These are phyloP conservation scores for Dryobotodes eremita DNA, from an alignment of 2,888 invertebrate species.

Conservation along the genomic window DNA sequence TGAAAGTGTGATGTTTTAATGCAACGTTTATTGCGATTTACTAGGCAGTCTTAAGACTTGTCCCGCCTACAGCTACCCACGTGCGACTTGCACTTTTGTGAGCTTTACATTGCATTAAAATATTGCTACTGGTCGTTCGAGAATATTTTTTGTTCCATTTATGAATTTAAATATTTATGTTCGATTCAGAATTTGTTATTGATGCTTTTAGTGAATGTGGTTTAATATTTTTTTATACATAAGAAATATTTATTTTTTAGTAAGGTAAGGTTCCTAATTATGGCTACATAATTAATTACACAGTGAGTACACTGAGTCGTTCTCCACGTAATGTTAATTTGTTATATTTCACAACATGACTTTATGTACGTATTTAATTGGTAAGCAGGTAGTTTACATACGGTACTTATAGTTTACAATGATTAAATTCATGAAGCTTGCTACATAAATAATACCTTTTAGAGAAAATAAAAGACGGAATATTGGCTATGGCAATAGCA, in stretches of 20 bases:
- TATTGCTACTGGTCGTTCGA: conserved; percentile 54
- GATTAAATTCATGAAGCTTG: background rate
- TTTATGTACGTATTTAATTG: background rate
- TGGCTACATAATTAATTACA: background rate
- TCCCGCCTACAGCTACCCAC: conserved; percentile 80
- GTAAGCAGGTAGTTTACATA: conserved; percentile 3
- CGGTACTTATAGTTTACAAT: background rate
- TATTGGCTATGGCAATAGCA: conserved; percentile 57
- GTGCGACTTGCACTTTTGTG: conserved; percentile 67
- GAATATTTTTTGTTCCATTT: conserved; percentile 14
- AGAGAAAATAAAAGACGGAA: conserved; percentile 44
- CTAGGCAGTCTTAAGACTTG: conserved; percentile 74
- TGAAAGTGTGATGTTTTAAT: conserved; percentile 78
- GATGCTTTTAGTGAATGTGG: background rate
- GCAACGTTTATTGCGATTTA: conserved; percentile 83
- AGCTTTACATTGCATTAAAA: conserved; percentile 47
- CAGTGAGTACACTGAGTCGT: background rate
- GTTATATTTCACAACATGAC: conserved; percentile 2
- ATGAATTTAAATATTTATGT: conserved; percentile 4
- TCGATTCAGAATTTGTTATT: conserved; percentile 12
- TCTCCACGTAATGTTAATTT: conserved; percentile 5
- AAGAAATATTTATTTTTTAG: background rate
- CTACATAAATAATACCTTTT: background rate
- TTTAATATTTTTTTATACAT: background rate
- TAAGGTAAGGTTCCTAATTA: background rate